phyloP scores from a whole-genome alignment of 2,113 vertebrate genomes.

The Mola mola region DNA sequence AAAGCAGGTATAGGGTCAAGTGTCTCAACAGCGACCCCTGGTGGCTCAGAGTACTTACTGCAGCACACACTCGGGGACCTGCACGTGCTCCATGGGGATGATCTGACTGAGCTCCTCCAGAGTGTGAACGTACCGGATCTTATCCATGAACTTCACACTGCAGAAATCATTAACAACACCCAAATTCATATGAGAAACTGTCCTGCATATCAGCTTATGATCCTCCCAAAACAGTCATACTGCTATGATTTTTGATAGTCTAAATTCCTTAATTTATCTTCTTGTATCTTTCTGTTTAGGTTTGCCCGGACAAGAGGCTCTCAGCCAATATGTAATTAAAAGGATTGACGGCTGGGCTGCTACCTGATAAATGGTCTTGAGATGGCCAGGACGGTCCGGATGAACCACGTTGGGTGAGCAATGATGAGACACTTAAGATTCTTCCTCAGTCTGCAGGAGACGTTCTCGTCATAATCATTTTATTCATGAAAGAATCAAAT shows the following conservation, averaged over 20 bases:
- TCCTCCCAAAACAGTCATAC: too few relatives aligned
- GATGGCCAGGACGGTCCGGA: conserved; percentile 92
- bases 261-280: too few relatives aligned
- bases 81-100: conserved; percentile 95
- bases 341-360: not conserved
- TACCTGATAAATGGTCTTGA: conserved; percentile 97
- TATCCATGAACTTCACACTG: conserved; percentile 95
- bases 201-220: not conserved
- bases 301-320: too few relatives aligned
- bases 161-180: not conserved
- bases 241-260: too few relatives aligned
- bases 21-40: conserved; percentile 37
- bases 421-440: conserved; percentile 95
- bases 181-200: not conserved
- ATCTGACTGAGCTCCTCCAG: conserved; percentile 89
- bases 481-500: not conserved
- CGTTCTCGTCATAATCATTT: conserved; percentile 51
- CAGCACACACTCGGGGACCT: conserved; percentile 92
- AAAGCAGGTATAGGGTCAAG: too few relatives aligned
- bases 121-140: conserved; percentile 92
- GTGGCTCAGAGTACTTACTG: conserved; percentile 85
- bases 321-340: too few relatives aligned
- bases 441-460: conserved; percentile 86
- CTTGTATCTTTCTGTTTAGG: too few relatives aligned
- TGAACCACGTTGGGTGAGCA: conserved; percentile 95